Evolutionary conservation across 92 coral and sea anemone species (phyloP), one percentile per base, ranked within the genome.

Genomic region (Phymanthus crucifer): DNA sequence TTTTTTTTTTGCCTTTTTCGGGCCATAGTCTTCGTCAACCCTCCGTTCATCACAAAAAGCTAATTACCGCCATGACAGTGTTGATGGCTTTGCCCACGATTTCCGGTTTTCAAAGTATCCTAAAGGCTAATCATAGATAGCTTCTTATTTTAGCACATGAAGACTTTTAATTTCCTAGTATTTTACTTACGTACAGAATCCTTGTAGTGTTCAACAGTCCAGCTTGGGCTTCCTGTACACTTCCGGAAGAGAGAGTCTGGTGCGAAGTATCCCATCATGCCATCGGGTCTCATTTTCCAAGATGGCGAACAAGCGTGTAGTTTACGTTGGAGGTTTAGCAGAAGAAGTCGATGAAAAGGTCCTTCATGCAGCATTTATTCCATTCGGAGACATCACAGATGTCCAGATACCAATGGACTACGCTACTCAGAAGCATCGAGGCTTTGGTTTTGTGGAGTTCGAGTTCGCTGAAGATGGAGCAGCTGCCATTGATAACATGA

Each of bases 341-440:
- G 99, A 96, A 91, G 99, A 96, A 93, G 99, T 96, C 12, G 99
- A 96, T 85, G 99, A 96, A 86, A 96, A 96, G 71, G 96, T 91
- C 33, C 97, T 96, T 61, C 99, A 96, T 78, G 99, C 99, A 10
- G 99, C 99, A 1, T 89, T 96, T 34, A 96, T 96, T 82, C 99
- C 99, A 13, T 96, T 96, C 74, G 99, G 99, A 79, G 99, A 96
- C 89, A 94, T 96, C 31, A 96, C 98, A 56, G 99, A 96, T 81
- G 98, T 96, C 24, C 99, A 96, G 80, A 93, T 96, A 84, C 99
- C 99, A 31, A 81, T 89, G 89, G 99, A 96, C 85, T 96, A 96
- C 85, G 78, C 91, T 50, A 89, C 90, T 17, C 94, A 94, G 80
- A 93, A 93, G 73, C 99, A 96, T 65, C 82, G 99, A 65, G 99